Evolutionary conservation across 2,113 vertebrate species (phyloP), one percentile per base, ranked within the genome.

Genomic region (Vulpes lagopus): DNA sequence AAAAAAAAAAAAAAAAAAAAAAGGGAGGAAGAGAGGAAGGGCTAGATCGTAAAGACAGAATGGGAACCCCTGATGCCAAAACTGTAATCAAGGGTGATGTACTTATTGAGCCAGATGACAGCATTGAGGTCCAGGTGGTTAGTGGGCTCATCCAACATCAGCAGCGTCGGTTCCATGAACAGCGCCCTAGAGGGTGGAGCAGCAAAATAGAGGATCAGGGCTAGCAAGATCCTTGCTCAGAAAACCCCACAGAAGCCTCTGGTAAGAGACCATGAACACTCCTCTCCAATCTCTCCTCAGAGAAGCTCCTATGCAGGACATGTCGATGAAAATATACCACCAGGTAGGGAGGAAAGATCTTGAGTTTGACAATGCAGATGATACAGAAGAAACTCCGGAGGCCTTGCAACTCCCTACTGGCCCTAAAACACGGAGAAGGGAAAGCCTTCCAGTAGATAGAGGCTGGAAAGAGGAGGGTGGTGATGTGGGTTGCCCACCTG

Each of bases 81-180:
- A 19, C 71, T 0, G 0, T 2, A 15, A 23, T 17, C 17, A 32
- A 12, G 22, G 51, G 55, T 10, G 0, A 90, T 82, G 17, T 79
- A 99, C 99, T 99, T 99, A 97, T 99, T 99, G 35, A 99, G 99
- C 99, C 99, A 99, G 98, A 99, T 99, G 98, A 99, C 99, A 0
- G 99, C 99, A 0, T 99, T 99, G 87, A 99, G 99, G 94, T 99
- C 99, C 96, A 99, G 98, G 96, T 99, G 99, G 98, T 99, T 99
- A 27, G 99, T 99, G 96, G 99, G 99, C 87, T 99, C 99, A 0
- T 99, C 99, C 98, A 99, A 96, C 99, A 99, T 99, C 96, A 99
- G 97, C 71, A 99, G 97, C 0, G 99, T 99, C 27, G 99, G 99
- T 78, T 99, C 99, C 99, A 99, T 99, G 95, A 99, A 99, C 86